Conservation (phyloP, 1,140 invertebrate species). For the Zophobas atratus region DNA sequence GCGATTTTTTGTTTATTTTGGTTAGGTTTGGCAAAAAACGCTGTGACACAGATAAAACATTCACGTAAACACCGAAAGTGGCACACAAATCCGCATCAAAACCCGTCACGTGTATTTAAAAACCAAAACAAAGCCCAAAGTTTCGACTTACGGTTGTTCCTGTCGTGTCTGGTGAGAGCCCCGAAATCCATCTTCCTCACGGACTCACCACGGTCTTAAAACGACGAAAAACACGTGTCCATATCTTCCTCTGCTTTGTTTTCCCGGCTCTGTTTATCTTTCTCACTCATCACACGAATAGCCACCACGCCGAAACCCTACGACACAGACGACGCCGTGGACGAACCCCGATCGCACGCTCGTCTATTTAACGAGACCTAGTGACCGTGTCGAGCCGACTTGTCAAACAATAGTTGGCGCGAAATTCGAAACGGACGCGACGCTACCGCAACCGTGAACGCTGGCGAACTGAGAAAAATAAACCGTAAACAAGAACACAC, state of each 20-base stretch:
- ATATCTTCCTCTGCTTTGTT: neutral
- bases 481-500: constrained; percentile 29
- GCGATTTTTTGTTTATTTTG: no score
- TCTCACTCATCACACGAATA: no score
- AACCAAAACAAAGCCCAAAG: constrained; percentile 9
- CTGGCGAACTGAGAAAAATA: constrained; percentile 34
- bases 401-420: constrained; percentile 4
- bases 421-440: constrained; percentile 8
- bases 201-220: neutral
- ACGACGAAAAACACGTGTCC: constrained; percentile 16
- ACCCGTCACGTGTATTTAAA: constrained; percentile 6
- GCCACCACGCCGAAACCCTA: no score
- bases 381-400: no score
- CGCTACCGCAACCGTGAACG: neutral
- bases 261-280: no score
- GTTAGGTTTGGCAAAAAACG: neutral
- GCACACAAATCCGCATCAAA: constrained; percentile 14
- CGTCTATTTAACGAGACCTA: no score
- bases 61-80: constrained; percentile 37
- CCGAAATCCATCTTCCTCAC: constrained; percentile 15
- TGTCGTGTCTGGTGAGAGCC: constrained; percentile 27
- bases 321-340: no score
- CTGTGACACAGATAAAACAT: constrained; percentile 22
- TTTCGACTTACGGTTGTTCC: constrained; percentile 12
- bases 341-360: no score